These are phyloP conservation scores for Chaunax sp. DNA, from an alignment of 2,797 vertebrate species.

Conservation along the genomic window DNA sequence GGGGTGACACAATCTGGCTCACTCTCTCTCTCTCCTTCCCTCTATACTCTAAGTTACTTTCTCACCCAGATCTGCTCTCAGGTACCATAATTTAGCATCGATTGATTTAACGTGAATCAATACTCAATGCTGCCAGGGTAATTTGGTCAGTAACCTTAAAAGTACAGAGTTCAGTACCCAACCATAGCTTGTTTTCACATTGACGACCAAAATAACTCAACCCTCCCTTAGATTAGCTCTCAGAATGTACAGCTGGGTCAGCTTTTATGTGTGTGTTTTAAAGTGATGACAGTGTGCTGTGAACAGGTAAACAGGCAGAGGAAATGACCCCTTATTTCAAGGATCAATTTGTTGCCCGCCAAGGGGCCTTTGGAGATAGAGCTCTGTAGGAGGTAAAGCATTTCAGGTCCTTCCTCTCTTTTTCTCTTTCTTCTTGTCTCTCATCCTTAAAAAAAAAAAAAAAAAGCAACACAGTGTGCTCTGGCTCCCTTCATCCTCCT, in stretches of 20 bases:
- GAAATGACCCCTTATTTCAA: slow-evolving; percentile 80
- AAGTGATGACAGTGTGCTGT: slow-evolving; percentile 56
- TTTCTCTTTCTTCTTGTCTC: slow-evolving; percentile 39
- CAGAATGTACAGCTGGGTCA: slow-evolving; percentile 62
- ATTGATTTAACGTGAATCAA: no score
- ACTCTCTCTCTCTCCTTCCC: no score
- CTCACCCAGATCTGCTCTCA: no score
- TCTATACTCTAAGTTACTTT: no score
- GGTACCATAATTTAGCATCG: no score
- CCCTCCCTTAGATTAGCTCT: slow-evolving; percentile 49
- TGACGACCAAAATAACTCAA: slow-evolving; percentile 45
- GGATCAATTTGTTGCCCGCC: slow-evolving; percentile 79
- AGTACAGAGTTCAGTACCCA: no score
- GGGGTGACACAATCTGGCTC: no score
- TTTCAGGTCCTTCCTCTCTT: slow-evolving; percentile 36
- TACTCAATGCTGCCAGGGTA: no score
- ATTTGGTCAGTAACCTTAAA: no score
- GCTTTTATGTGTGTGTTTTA: slow-evolving; percentile 33
- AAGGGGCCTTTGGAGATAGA: slow-evolving; percentile 69
- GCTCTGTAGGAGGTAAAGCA: slow-evolving; percentile 73
- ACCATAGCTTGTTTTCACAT: no score
- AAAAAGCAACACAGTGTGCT: slow-evolving; percentile 22
- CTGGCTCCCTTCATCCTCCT: slow-evolving; percentile 46
- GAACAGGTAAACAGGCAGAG: slow-evolving; percentile 74
- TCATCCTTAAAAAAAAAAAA: slow-evolving; percentile 41